Percentiles rank a stretch among this genome's conserved stretches.
Evolutionary conservation across 2,113 vertebrate genomes (phyloP).

Genomic region (Actenoides lindsayi): DNA sequence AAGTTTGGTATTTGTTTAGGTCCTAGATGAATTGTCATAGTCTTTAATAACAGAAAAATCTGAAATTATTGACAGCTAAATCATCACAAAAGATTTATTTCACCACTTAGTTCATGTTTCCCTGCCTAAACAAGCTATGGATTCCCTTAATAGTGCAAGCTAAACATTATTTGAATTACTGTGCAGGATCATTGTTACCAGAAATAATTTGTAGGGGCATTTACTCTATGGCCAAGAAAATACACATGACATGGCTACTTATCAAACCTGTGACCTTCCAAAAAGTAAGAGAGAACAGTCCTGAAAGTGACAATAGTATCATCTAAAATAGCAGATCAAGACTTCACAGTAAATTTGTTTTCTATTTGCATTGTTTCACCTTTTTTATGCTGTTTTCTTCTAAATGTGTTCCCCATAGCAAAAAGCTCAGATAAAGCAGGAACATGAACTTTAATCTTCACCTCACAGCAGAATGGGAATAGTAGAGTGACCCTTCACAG

Average conservation of each 20-base stretch:
- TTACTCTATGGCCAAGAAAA: not conserved
- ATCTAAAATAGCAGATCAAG: not conserved
- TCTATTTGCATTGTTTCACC: not conserved
- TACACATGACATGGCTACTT: not conserved
- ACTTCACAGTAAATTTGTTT: not conserved
- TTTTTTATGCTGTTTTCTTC: not conserved
- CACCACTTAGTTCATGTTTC: not conserved
- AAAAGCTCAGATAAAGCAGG: not conserved
- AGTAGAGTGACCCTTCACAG: not conserved
- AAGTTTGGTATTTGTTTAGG: not conserved
- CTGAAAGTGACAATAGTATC: not conserved
- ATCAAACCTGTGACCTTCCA: not conserved
- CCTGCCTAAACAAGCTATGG: not conserved
- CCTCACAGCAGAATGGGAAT: not conserved
- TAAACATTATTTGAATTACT: not conserved
- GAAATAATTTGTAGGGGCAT: not conserved
- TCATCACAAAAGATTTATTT: not conserved
- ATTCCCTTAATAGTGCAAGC: not conserved
- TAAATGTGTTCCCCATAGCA: not conserved
- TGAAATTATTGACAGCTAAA: not conserved
- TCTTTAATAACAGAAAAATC: not conserved
- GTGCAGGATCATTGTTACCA: not conserved
- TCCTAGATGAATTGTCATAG: not conserved
- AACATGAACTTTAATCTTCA: not conserved
- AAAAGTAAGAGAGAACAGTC: not conserved